A percentile compares a stretch with the other conserved stretches of the same genome.
Conservation (phyloP, 2,113 vertebrate genomes). For the Brienomyrus longianalis region DNA sequence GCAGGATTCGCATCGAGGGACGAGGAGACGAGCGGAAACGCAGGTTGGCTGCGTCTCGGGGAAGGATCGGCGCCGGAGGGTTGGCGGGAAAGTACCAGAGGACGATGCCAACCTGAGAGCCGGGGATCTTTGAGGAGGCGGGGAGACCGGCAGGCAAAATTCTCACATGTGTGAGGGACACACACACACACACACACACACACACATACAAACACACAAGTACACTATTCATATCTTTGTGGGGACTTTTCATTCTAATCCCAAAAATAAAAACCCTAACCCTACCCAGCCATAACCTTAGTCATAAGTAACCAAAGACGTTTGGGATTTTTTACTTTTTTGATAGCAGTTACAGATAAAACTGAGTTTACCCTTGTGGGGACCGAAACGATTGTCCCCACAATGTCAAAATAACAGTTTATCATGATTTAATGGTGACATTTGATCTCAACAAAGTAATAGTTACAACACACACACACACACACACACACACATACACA, state of each 20-base stretch:
- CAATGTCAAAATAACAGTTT: not conserved
- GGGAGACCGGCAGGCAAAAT: not conserved
- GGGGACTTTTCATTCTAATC: not conserved
- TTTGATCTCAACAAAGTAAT: not conserved
- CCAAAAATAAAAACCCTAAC: not conserved
- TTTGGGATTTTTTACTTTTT: not conserved
- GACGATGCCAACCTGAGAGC: not conserved
- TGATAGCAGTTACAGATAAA: not conserved
- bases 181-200: constrained; percentile 1
- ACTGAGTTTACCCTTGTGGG: not conserved
- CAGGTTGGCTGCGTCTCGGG: not conserved
- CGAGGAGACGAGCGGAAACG: not conserved
- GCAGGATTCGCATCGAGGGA: not conserved
- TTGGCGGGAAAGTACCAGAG: not conserved
- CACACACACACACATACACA: not conserved
- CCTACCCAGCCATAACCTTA: not conserved
- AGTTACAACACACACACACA: not conserved
- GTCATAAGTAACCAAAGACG: not conserved
- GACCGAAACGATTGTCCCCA: not conserved
- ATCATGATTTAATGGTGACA: not conserved
- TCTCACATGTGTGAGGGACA: constrained; percentile 6
- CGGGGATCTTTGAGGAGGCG: not conserved
- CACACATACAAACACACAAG: not conserved
- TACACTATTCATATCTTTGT: not conserved
- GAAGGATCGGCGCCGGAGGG: not conserved